A percentile compares a stretch with the other conserved stretches of the same genome.
phyloP scores from a whole-genome alignment of 2,797 vertebrate species.

The Yasuhikotakia modesta region DNA sequence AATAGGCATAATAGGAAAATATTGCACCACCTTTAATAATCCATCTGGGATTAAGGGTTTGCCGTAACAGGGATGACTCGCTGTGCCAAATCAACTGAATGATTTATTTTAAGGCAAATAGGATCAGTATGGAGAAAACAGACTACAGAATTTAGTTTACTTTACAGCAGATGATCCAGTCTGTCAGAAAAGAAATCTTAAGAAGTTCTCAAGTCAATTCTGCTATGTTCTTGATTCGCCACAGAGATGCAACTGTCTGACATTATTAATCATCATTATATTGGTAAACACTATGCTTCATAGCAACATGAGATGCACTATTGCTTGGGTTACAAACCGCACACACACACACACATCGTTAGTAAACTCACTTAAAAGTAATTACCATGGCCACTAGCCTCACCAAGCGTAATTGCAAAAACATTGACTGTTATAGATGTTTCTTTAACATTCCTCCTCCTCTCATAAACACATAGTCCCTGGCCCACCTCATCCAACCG shows the following conservation, averaged over 20 bases:
- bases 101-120: neutral
- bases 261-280: neutral
- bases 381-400: neutral
- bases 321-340: too few relatives aligned
- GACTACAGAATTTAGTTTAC: constrained; percentile 2
- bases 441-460: neutral
- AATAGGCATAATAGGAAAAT: neutral
- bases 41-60: constrained; percentile 9
- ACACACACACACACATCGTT: neutral
- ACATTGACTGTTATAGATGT: neutral
- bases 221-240: neutral
- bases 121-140: neutral
- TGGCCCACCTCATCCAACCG: neutral
- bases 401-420: neutral
- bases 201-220: constrained; percentile 11
- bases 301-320: neutral
- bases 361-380: neutral
- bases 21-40: constrained; percentile 35
- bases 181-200: neutral
- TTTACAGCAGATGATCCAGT: constrained; percentile 28
- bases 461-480: neutral
- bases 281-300: neutral
- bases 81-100: neutral
- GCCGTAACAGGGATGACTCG: constrained; percentile 14
- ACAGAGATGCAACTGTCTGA: neutral